phyloP scores from a whole-genome alignment of 2,888 invertebrate genomes.

The Hydrotaea cyrtoneurina region DNA sequence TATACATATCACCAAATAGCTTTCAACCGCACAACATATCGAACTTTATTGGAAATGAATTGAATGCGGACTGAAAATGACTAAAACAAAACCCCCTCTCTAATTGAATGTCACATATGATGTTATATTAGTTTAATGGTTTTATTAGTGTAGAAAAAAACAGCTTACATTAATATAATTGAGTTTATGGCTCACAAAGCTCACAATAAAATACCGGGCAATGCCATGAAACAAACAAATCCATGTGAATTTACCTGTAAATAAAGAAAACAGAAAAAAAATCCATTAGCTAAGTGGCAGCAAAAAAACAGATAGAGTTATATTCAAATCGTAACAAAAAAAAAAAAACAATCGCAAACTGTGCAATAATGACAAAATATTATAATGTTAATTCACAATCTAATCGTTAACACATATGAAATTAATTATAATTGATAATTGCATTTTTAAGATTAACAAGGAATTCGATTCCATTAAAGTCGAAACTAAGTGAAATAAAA shows the following conservation, averaged over 20 bases:
- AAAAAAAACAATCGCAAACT: background rate
- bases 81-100: background rate
- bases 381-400: slow-evolving; percentile 48
- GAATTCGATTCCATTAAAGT: slow-evolving; percentile 40
- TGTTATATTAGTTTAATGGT: slow-evolving; percentile 1
- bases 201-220: background rate
- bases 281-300: slow-evolving; percentile 28
- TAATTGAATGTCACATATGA: slow-evolving; percentile 20
- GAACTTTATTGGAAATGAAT: slow-evolving; percentile 16
- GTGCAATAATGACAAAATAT: slow-evolving; percentile 21
- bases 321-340: background rate
- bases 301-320: background rate
- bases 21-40: background rate
- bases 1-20: background rate
- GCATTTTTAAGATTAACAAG: slow-evolving; percentile 57
- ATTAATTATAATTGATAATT: slow-evolving; percentile 66
- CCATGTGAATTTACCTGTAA: slow-evolving; percentile 57
- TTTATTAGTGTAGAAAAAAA: background rate
- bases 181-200: background rate
- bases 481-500: background rate
- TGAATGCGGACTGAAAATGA: background rate
- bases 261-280: slow-evolving; percentile 41
- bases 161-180: slow-evolving; percentile 18
- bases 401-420: slow-evolving; percentile 55
- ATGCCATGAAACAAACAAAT: background rate